Base-by-base conservation (phyloP, 2,797 vertebrate species). In the Ciconia nigra region DNA sequence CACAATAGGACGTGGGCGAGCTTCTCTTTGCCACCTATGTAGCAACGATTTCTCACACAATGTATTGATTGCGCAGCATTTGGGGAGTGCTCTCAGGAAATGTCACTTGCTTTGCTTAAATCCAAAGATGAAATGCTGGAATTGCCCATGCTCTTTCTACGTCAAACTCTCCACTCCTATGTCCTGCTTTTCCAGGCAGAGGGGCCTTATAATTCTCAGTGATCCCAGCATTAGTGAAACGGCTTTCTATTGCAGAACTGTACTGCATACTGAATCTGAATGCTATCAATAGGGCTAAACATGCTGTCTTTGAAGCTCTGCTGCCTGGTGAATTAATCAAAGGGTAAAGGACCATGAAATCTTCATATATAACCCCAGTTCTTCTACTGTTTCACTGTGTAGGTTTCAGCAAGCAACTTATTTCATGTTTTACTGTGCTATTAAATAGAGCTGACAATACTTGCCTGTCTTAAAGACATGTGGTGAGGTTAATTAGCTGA, bases 1-100 rank as follows among this genome's bases (percentile, higher is more conserved):
- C n/a, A 33, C 83, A 85, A 54, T 2, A 69, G 46, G 39, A 69
- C 0, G 1, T 71, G 46, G 44, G 62, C 74, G 39, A 83, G 26
- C 37, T 94, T 69, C 87, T 89, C 59, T 72, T 65, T 73, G 67
- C 71, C 65, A 59, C 37, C 28, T 42, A 0, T 8, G 13, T 33
- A 59, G 61, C 52, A 66, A 66, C 0, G 0, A 49, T 52, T 87
- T 44, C 52, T 82, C 55, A 52, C 14, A 65, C 11, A 65, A 19
- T 11, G 10, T 22, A 55, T 8, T 1, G 3, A 29, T 31, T 44
- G 35, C 1, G 0, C 54, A 42, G 15, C 0, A 0, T 87, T 69
- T 51, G 21, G 51, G 57, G 31, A 31, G 10, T 14, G 16, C 24
- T 91, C 3, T 4, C 19, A 13, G 51, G 35, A 72, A 46, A 55